Base-by-base conservation (phyloP, 1,140 invertebrate species). In the Drosophila pallidifrons region DNA sequence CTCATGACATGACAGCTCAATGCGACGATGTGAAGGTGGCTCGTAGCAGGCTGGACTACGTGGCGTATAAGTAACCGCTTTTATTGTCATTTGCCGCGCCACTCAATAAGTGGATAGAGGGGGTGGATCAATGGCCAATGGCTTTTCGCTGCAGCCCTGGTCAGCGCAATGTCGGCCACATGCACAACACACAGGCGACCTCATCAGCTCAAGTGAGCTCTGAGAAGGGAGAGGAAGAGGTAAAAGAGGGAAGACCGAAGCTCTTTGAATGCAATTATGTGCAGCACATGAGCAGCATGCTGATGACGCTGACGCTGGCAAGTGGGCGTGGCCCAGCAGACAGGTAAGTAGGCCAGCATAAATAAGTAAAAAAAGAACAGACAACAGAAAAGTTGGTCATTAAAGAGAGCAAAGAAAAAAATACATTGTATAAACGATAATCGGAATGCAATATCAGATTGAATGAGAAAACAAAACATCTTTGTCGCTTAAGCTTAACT, bases 191-290 rank as follows among this genome's bases (percentile, higher is more conserved):
- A 25, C 54, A 59, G 55, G 35, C 47, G 38, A 54, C 35, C 66
- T 75, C 67, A 70, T 71, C 68, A 65, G 45, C 28, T 65, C 57
- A 71, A 71, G 67, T 70, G 66, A 64, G 8, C 16, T 28, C 3
- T 4, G 13, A 10, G 20, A 7, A 41, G 15, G 13, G 13, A 25
- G 4, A 0, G 7, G 47, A 2, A 54, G 47, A 25, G 47, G 8
- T 15, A n/a, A 32, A 0, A 8, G 16, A 63, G 55, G 11, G 6
- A 28, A 13, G 15, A 57, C 20, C 35, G 35, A 38, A 38, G 35
- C 35, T 73, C 83, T 87, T 82, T 82, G 75, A 87, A 88, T 87
- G 82, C 82, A 87, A 87, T 87, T 87, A 87, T 87, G 72, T 87
- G 82, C 83, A 87, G 83, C 69, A 82, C 80, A 82, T 71, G 80